Conservation (phyloP, 1,140 invertebrate genomes). For the Habropoda laboriosa region DNA sequence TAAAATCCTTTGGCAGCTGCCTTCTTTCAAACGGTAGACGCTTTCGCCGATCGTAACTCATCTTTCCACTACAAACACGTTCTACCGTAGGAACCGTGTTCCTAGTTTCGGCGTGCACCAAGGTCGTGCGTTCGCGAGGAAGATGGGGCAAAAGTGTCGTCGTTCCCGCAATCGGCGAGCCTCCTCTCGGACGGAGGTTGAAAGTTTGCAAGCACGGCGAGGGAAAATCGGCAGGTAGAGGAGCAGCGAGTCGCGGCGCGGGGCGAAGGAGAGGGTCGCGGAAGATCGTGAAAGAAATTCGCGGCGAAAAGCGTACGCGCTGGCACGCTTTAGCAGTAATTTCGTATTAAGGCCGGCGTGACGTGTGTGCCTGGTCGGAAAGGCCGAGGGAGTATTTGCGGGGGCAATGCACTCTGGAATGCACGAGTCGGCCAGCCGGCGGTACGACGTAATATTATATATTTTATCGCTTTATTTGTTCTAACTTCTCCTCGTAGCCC, state of each 20-base stretch:
- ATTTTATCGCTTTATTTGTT: constrained; percentile 81
- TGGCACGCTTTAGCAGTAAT: constrained; percentile 63
- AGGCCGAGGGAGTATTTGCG: constrained; percentile 75
- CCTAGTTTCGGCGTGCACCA: no score
- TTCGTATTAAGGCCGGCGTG: constrained; percentile 72
- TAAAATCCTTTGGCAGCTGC: constrained; percentile 31
- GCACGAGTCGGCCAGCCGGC: constrained; percentile 74
- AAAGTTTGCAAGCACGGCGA: no score
- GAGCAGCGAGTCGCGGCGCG: not conserved
- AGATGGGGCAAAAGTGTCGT: no score
- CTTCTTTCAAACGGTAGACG: constrained; percentile 21
- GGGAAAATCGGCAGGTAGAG: no score
- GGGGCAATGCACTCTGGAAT: constrained; percentile 81
- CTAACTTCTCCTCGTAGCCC: constrained; percentile 71
- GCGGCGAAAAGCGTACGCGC: constrained; percentile 55
- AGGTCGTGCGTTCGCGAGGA: no score
- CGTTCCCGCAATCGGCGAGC: no score
- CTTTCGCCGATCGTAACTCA: constrained; percentile 29
- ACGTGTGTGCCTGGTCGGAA: constrained; percentile 58
- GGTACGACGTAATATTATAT: constrained; percentile 77
- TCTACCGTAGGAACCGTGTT: no score
- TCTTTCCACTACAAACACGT: not conserved
- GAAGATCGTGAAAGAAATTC: constrained; percentile 54
- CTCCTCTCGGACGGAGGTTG: no score
- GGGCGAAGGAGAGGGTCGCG: constrained; percentile 2